phyloP scores from a whole-genome alignment of 2,888 invertebrate species.

The Timema podura region DNA sequence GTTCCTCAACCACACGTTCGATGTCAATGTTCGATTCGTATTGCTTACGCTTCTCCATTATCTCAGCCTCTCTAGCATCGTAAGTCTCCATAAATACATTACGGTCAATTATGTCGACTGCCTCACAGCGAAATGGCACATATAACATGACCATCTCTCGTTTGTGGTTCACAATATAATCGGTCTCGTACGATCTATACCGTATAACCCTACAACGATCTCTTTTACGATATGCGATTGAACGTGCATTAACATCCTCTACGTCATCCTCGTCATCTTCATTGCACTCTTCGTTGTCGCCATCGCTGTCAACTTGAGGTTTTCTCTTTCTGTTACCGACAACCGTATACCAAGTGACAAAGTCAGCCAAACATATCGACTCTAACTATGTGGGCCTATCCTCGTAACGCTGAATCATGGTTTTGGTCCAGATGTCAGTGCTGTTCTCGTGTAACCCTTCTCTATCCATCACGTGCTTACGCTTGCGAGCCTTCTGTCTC shows the following conservation, averaged over 20 bases:
- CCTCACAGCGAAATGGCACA: conserved; percentile 22
- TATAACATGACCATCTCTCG: conserved; percentile 27
- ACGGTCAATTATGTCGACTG: conserved; percentile 13
- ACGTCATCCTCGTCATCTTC: background rate
- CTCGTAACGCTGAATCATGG: conserved; percentile 41
- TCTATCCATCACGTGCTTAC: conserved; percentile 38
- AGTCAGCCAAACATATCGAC: conserved; percentile 42
- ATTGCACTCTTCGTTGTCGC: background rate
- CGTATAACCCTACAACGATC: conserved; percentile 18
- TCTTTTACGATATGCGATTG: background rate
- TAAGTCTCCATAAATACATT: conserved; percentile 6
- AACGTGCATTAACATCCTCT: conserved; percentile 4
- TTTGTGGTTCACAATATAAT: conserved; percentile 17
- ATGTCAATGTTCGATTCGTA: conserved; percentile 15
- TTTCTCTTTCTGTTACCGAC: conserved; percentile 14
- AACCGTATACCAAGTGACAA: conserved; percentile 33
- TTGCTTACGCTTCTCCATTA: background rate
- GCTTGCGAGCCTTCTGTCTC: conserved; percentile 40
- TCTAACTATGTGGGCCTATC: conserved; percentile 41
- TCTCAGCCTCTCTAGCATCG: background rate
- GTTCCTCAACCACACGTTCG: background rate
- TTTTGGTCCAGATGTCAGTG: conserved; percentile 44
- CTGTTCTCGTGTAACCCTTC: conserved; percentile 39
- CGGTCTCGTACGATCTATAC: conserved; percentile 23
- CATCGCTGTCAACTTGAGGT: background rate